Conservation (phyloP, 2,888 invertebrate genomes). For the Adelphocoris suturalis region DNA sequence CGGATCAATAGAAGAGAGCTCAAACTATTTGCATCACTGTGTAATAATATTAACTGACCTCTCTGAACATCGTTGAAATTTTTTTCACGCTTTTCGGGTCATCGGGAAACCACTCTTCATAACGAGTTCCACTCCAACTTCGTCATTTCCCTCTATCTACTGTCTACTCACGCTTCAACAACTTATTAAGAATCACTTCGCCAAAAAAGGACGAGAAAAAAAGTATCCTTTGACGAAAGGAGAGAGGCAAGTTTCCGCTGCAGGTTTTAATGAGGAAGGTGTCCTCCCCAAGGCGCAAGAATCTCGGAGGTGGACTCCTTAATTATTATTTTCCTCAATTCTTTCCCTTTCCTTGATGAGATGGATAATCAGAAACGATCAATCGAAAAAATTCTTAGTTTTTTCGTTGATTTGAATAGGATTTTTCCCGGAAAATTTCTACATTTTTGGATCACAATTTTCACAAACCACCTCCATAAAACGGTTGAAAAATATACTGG, state of each 20-base stretch:
- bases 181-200: constrained; percentile 21
- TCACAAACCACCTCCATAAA: too few relatives aligned
- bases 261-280: constrained; percentile 35
- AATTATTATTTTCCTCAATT: constrained; percentile 46
- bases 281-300: not conserved
- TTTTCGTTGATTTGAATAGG: not conserved
- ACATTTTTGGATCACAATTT: too few relatives aligned
- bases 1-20: too few relatives aligned
- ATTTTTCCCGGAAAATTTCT: not conserved
- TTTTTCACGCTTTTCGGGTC: too few relatives aligned
- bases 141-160: not conserved
- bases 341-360: constrained; percentile 47
- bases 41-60: too few relatives aligned
- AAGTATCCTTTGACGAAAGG: not conserved
- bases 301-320: not conserved
- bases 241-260: not conserved
- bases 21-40: too few relatives aligned
- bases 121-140: not conserved
- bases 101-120: too few relatives aligned
- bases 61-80: too few relatives aligned
- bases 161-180: not conserved
- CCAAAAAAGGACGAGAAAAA: not conserved
- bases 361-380: constrained; percentile 43
- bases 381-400: not conserved
- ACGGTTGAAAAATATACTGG: too few relatives aligned